Percentiles rank a stretch among this genome's conserved stretches.
phyloP scores from a whole-genome alignment of 2,113 vertebrate species.

The Puntigrus tetrazona region DNA sequence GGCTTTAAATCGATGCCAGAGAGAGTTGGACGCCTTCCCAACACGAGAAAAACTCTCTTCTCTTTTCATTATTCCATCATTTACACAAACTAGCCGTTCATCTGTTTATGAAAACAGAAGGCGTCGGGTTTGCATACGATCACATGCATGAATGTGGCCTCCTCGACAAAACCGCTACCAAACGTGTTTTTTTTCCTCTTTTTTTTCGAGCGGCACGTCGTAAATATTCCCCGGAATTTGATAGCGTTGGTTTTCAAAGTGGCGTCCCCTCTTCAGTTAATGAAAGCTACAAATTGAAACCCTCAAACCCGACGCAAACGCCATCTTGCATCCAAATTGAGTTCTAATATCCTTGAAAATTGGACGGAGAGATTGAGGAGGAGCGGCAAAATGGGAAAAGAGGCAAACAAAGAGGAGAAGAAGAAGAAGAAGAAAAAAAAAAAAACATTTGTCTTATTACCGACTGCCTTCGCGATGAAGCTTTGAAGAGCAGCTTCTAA shows the following conservation, averaged over 20 bases:
- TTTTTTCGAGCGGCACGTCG: constrained; percentile 56
- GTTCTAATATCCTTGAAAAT: constrained; percentile 61
- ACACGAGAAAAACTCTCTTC: constrained; percentile 39
- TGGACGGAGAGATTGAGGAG: constrained; percentile 33
- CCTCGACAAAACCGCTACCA: constrained; percentile 62
- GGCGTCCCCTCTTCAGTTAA: constrained; percentile 54
- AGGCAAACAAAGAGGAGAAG: not conserved
- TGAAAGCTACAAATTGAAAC: constrained; percentile 59
- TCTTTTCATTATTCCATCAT: constrained; percentile 7
- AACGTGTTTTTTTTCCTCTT: no score
- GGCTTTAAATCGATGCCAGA: constrained; percentile 54
- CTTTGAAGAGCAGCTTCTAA: constrained; percentile 62
- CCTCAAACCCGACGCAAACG: constrained; percentile 47
- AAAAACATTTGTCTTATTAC: constrained; percentile 39
- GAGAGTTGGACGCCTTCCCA: constrained; percentile 53
- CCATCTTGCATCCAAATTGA: constrained; percentile 59
- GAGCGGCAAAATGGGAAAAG: constrained; percentile 9
- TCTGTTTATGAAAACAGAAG: constrained; percentile 43
- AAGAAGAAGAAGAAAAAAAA: no score
- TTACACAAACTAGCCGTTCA: constrained; percentile 42
- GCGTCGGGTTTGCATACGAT: constrained; percentile 27
- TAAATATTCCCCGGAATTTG: constrained; percentile 61
- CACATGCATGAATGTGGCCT: constrained; percentile 27
- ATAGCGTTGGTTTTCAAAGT: constrained; percentile 61
- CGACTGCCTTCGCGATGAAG: constrained; percentile 58